Evolutionary conservation across 2,113 vertebrate genomes (phyloP), one percentile per base, ranked within the genome.

Genomic region (Xenopus borealis): DNA sequence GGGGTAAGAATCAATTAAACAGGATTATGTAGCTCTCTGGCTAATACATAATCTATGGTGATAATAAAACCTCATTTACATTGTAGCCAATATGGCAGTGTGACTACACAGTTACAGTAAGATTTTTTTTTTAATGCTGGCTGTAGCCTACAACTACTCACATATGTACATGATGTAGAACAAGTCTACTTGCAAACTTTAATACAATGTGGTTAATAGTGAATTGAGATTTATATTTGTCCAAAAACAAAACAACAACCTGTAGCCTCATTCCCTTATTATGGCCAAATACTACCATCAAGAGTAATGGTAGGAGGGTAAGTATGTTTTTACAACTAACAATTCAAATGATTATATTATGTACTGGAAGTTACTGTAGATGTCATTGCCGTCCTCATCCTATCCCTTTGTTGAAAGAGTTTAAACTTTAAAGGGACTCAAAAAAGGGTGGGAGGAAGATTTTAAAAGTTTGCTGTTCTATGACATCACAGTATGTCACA

Each of bases 401-500:
- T 53, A 4, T 50, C 53, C 44, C 45, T 27, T 14, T 53, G 72
- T 27, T 53, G 44, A 40, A 7, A 6, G 14, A 16, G 57, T 52
- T 66, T 16, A 27, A 20, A 16, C 45, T 52, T 66, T 16, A 27
- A 20, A 33, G 68, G 65, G 45, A 27, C 23, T 3, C 23, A 27
- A 2, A 27, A 27, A 27, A 3, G 23, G 23, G 23, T n/a, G 47
- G 53, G 58, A 63, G 58, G 58, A 62, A 63, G 12, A 62, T 30
- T 16, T 62, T 68, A 4, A 69, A 76, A 76, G 73, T 76, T 76
- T 63, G 66, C 12, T 62, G 66, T 10, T 40, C 23, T 66, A 33
- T 69, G 59, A 63, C 55, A 69, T 27, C 27, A 33, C 20, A 18
- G 10, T 47, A 20, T 50, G 69, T 30, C 23, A n/a, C 27, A 18